Conservation (phyloP, 2,888 invertebrate genomes). For the Caenorhabditis sp. region DNA sequence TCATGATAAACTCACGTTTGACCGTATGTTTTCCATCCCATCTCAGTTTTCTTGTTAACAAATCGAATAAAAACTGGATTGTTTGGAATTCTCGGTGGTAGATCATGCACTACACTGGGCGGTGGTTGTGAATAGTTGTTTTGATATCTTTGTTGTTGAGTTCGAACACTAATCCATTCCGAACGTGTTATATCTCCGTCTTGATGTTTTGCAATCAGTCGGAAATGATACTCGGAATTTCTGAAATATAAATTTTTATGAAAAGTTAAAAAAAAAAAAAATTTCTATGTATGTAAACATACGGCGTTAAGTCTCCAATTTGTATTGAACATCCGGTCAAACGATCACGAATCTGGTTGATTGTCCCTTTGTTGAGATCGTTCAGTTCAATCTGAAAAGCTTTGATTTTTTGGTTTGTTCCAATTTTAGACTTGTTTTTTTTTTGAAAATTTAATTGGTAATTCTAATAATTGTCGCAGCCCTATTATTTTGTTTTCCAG, state of each 20-base stretch:
- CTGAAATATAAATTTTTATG: no score
- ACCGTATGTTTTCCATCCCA: constrained; percentile 34
- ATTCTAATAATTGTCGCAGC: no score
- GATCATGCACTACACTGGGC: background rate
- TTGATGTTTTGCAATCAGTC: constrained; percentile 42
- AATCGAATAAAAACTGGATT: constrained; percentile 18
- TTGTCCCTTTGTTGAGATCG: background rate
- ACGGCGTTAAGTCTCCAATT: constrained; percentile 9
- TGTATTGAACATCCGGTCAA: constrained; percentile 1
- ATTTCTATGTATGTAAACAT: background rate
- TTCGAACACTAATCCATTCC: constrained; percentile 21
- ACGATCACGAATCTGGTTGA: background rate
- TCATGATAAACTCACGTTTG: no score
- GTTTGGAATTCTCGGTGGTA: constrained; percentile 10
- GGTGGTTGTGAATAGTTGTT: constrained; percentile 2
- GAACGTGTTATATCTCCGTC: constrained; percentile 24
- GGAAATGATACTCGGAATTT: constrained; percentile 55
- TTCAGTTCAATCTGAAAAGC: constrained; percentile 13
- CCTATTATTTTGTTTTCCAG: no score
- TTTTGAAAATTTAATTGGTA: background rate
- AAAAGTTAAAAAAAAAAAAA: no score
- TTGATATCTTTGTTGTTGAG: constrained; percentile 7
- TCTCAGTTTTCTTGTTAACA: constrained; percentile 19
- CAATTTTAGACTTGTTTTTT: background rate
- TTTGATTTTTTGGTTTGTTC: background rate